Evolutionary conservation across 1,140 invertebrate genomes (phyloP).

Genomic region (Drosophila fuyamai): DNA sequence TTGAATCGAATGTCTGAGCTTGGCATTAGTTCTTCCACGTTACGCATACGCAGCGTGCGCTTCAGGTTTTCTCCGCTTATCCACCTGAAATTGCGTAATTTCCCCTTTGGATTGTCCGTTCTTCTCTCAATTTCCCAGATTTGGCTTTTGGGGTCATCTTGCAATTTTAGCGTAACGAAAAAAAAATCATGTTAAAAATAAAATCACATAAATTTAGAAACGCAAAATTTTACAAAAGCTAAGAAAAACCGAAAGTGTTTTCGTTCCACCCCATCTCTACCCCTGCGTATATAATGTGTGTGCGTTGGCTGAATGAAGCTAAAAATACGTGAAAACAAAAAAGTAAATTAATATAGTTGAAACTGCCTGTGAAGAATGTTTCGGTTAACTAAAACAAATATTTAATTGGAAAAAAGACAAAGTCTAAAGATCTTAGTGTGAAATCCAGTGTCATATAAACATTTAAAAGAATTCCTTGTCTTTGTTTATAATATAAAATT

Average conservation of each 20-base stretch:
- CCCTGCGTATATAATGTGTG: slow-evolving; percentile 31
- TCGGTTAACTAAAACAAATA: not conserved
- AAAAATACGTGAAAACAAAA: slow-evolving; percentile 58
- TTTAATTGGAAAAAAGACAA: not conserved
- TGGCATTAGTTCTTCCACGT: slow-evolving; percentile 33
- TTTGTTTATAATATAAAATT: slow-evolving; percentile 2
- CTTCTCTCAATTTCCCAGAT: slow-evolving; percentile 33
- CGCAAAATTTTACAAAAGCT: slow-evolving; percentile 56
- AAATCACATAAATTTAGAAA: slow-evolving; percentile 78
- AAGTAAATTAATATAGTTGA: slow-evolving; percentile 28
- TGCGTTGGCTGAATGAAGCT: slow-evolving; percentile 62
- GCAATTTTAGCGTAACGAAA: slow-evolving; percentile 65
- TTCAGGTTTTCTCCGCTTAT: slow-evolving; percentile 3
- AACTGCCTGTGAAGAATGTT: slow-evolving; percentile 16
- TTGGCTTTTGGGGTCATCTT: slow-evolving; percentile 76
- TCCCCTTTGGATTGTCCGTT: slow-evolving; percentile 22
- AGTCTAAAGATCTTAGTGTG: not conserved
- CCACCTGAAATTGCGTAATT: slow-evolving; percentile 65
- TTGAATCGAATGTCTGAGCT: slow-evolving; percentile 3
- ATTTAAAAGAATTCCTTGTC: not conserved
- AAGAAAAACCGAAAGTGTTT: slow-evolving; percentile 44
- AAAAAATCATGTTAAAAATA: slow-evolving; percentile 65
- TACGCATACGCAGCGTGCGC: slow-evolving; percentile 67
- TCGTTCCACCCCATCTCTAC: slow-evolving; percentile 17
- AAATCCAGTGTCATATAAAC: not conserved